phyloP scores from a whole-genome alignment of 2,797 vertebrate species.

The Hozukius guyotensis region DNA sequence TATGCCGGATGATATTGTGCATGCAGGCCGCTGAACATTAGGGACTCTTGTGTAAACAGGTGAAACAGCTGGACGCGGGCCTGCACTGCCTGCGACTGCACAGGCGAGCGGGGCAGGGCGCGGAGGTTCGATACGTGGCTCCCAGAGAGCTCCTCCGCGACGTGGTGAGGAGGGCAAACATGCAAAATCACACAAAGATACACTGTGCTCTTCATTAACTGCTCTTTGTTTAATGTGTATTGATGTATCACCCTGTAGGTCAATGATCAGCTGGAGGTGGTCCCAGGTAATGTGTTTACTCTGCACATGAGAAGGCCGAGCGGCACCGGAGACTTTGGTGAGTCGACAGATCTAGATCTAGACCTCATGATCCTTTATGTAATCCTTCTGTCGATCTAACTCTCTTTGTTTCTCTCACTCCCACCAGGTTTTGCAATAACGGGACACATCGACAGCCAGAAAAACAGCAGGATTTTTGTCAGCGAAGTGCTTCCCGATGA shows the following conservation, averaged over 20 bases:
- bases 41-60: constrained; percentile 77
- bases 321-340: constrained; percentile 76
- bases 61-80: constrained; percentile 88
- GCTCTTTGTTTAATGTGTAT: constrained; percentile 9
- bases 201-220: constrained; percentile 4
- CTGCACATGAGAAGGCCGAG: constrained; percentile 73
- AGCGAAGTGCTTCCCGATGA: constrained; percentile 91
- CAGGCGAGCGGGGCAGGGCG: constrained; percentile 73
- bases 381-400: neutral
- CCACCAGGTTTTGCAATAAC: constrained; percentile 91
- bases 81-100: constrained; percentile 85
- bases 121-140: constrained; percentile 76
- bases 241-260: constrained; percentile 76
- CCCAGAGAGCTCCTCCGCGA: constrained; percentile 81
- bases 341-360: constrained; percentile 28
- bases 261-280: constrained; percentile 89
- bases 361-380: neutral
- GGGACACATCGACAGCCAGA: constrained; percentile 86
- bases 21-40: constrained; percentile 43
- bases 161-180: constrained; percentile 79
- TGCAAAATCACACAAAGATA: neutral
- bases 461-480: constrained; percentile 87
- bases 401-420: neutral
- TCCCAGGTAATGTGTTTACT: constrained; percentile 70
- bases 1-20: constrained; percentile 27